A percentile compares a stretch with the other conserved stretches of the same genome.
phyloP scores from a whole-genome alignment of 2,888 invertebrate genomes.

The Pristionchus maxplancki region DNA sequence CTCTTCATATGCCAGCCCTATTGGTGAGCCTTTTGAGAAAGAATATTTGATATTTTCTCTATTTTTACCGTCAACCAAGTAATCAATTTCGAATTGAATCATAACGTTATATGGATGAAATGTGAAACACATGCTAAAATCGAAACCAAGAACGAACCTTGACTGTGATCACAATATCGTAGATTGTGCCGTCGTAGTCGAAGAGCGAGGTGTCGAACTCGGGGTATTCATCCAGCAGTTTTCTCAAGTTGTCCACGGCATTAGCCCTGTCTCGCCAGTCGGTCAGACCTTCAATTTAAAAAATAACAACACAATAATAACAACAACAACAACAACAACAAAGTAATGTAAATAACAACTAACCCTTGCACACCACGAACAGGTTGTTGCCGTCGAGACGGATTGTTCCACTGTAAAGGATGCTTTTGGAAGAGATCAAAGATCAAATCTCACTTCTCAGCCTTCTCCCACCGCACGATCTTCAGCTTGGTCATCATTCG shows the following conservation, averaged over 20 bases:
- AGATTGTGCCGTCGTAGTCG: constrained; percentile 76
- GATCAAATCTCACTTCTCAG: constrained; percentile 1
- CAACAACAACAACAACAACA: not conserved
- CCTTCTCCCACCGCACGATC: constrained; percentile 7
- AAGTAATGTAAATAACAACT: not conserved
- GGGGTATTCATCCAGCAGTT: constrained; percentile 67
- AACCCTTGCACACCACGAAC: constrained; percentile 63
- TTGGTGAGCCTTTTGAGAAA: no score
- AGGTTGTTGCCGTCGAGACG: constrained; percentile 67
- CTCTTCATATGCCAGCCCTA: no score
- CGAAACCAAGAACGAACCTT: constrained; percentile 57
- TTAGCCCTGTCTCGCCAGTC: constrained; percentile 70
- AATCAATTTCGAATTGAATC: no score
- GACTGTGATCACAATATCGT: constrained; percentile 74
- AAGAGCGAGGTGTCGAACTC: constrained; percentile 69
- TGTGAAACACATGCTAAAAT: not conserved
- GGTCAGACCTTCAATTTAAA: constrained; percentile 36
- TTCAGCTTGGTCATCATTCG: constrained; percentile 45
- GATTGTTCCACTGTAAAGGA: constrained; percentile 54
- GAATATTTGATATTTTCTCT: no score
- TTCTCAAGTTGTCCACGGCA: constrained; percentile 63
- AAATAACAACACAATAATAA: not conserved
- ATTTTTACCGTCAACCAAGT: no score
- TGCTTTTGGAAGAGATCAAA: no score
- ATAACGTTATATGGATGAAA: not conserved